A percentile compares a stretch with the other conserved stretches of the same genome.
Evolutionary conservation across 2,113 vertebrate species (phyloP).

Genomic region (Cebus imitator): DNA sequence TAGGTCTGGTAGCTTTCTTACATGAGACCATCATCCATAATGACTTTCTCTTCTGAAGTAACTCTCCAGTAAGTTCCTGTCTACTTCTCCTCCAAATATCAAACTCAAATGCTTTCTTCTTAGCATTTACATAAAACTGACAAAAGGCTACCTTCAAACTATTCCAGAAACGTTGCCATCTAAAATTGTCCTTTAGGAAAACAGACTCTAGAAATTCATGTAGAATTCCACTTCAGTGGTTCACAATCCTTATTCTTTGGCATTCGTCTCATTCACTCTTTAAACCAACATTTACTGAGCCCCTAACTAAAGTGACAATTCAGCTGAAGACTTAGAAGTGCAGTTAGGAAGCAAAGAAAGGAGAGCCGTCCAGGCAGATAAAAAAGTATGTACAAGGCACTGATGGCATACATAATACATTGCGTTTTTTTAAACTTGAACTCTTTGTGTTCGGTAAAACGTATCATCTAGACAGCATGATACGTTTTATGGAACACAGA

Average conservation of each 20-base stretch:
- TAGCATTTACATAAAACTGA: neutral
- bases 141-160: neutral
- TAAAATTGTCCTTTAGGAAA: neutral
- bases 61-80: neutral
- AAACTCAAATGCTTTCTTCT: neutral
- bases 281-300: neutral
- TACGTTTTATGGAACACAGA: neutral
- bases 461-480: neutral
- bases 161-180: neutral
- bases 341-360: neutral
- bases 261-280: neutral
- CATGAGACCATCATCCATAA: neutral
- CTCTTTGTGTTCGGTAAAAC: no score
- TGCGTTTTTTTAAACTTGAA: no score
- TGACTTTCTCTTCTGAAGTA: neutral
- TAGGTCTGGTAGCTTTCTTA: neutral
- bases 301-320: neutral
- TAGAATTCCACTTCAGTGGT: neutral
- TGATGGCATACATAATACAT: neutral
- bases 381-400: neutral
- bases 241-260: neutral
- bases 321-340: neutral
- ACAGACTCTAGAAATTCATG: neutral
- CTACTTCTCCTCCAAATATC: neutral
- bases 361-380: neutral